Conservation (phyloP, 2,888 invertebrate species). For the Lasioglossum marginatum region DNA sequence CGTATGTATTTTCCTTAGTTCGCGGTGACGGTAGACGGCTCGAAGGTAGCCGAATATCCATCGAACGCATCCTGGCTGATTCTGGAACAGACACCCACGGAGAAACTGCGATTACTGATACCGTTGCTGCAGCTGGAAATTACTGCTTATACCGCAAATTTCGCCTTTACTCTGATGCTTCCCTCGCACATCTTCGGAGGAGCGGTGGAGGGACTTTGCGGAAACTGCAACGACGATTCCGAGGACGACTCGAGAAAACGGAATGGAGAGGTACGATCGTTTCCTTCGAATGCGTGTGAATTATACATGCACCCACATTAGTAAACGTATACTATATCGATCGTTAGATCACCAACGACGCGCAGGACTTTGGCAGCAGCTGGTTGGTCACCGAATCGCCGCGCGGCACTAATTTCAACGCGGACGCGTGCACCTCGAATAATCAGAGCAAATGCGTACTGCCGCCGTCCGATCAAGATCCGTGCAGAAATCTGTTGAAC, state of each 20-base stretch:
- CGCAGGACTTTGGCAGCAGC: slow-evolving; percentile 86
- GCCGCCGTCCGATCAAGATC: slow-evolving; percentile 88
- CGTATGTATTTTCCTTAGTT: slow-evolving; percentile 79
- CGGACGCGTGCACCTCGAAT: slow-evolving; percentile 81
- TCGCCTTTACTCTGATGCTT: slow-evolving; percentile 86
- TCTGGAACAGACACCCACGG: slow-evolving; percentile 86
- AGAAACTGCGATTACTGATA: slow-evolving; percentile 88
- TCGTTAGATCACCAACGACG: slow-evolving; percentile 85
- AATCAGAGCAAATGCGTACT: slow-evolving; percentile 83
- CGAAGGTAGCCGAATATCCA: slow-evolving; percentile 85
- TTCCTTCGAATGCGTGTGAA: not conserved
- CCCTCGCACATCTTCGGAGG: slow-evolving; percentile 91
- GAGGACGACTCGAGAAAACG: slow-evolving; percentile 86
- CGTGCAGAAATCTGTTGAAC: slow-evolving; percentile 88
- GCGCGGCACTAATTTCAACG: slow-evolving; percentile 66
- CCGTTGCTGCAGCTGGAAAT: slow-evolving; percentile 91
- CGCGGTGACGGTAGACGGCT: slow-evolving; percentile 85
- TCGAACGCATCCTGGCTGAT: slow-evolving; percentile 88
- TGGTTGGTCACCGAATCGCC: slow-evolving; percentile 84
- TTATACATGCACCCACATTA: not conserved
- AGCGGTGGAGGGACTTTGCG: slow-evolving; percentile 92
- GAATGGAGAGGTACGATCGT: slow-evolving; percentile 83
- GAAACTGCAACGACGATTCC: slow-evolving; percentile 89
- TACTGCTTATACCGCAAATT: slow-evolving; percentile 81
- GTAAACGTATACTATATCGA: not conserved